phyloP scores from a whole-genome alignment of 2,888 invertebrate species.

The Eupithecia vulgata region DNA sequence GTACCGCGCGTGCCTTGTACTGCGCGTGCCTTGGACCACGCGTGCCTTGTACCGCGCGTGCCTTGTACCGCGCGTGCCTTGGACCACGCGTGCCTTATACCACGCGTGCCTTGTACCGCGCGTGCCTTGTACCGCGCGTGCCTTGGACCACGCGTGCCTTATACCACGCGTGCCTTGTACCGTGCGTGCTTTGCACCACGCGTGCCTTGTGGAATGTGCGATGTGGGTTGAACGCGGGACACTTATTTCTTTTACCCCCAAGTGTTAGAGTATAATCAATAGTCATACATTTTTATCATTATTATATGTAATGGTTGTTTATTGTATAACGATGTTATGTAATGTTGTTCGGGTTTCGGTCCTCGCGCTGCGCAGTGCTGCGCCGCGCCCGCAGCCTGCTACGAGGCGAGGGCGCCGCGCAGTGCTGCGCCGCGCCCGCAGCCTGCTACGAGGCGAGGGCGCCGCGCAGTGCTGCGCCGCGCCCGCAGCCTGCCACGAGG shows the following conservation, averaged over 20 bases:
- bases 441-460: too few species aligned
- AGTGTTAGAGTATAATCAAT: neutral
- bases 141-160: slow-evolving; percentile 6
- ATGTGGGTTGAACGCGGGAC: neutral
- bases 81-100: neutral
- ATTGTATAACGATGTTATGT: too few species aligned
- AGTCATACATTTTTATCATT: neutral
- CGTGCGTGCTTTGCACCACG: too few species aligned
- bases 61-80: slow-evolving; percentile 15
- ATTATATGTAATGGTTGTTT: neutral
- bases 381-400: too few species aligned
- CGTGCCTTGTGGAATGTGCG: neutral
- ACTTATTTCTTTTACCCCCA: neutral
- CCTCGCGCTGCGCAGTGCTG: too few species aligned
- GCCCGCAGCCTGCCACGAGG: too few species aligned
- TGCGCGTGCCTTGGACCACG: slow-evolving; percentile 14
- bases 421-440: too few species aligned
- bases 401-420: too few species aligned
- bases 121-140: slow-evolving; percentile 5
- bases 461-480: too few species aligned
- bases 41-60: slow-evolving; percentile 16
- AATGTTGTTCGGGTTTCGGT: too few species aligned
- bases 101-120: neutral
- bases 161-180: neutral
- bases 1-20: neutral